Evolutionary conservation across 2,113 vertebrate genomes (phyloP), one percentile per base, ranked within the genome.

Genomic region (Hepsetus odoe): DNA sequence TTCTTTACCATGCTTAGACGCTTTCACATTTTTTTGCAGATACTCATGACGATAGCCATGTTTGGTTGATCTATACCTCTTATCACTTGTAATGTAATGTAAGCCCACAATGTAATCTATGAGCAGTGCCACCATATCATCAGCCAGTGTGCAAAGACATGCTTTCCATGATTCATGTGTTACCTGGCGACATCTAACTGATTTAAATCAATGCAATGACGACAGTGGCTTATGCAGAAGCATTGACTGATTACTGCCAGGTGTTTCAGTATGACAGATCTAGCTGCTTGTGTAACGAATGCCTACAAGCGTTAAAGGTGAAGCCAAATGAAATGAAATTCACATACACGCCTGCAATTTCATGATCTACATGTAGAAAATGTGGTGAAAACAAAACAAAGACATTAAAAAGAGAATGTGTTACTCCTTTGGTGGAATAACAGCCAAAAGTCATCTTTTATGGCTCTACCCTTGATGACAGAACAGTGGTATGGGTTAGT

Each of bases 221-320:
- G 26, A n/a, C 56, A 22, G 46, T 11, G 32, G 13, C 40, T 46
- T 32, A 11, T 16, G 56, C 16, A 51, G 2, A 5, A 51, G n/a
- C 22, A 26, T 0, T 75, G 30, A 66, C 14, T 28, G 44, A 75
- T 35, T 32, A 62, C 35, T 9, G 22, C 40, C 9, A 53, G 28
- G 20, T 58, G 35, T 46, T 61, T 74, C 5, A 18, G 40, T n/a
- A 44, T 44, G 58, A 26, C 26, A 49, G 42, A 5, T 2, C 32
- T 18, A 7, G n/a, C n/a, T n/a, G n/a, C n/a, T n/a, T n/a, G 14
- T 33, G 30, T 65, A 26, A 75, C 38, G 44, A 75, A 14, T 74
- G 33, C 64, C 59, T 35, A 9, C 62, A 49, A 64, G 42, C 35
- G 30, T 11, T 62, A 35, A 59, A 30, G 24, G 14, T 59, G 24